Evolutionary conservation across 1,140 invertebrate genomes (phyloP).

Genomic region (Goniozus legneri): DNA sequence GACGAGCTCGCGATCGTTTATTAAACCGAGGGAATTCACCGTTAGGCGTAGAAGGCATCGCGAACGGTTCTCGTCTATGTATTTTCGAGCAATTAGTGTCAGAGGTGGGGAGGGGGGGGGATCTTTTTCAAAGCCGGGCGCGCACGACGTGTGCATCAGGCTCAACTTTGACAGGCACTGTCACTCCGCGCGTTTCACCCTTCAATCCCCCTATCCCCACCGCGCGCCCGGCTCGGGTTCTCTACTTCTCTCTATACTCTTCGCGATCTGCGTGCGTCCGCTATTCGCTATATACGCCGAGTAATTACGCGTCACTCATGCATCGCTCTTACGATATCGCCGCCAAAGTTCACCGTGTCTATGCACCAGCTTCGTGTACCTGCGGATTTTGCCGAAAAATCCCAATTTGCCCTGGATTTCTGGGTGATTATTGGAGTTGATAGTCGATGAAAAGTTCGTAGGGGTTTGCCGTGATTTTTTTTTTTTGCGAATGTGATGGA

Average conservation of each 20-base stretch:
- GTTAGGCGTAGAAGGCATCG: conserved; percentile 9
- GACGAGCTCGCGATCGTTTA: background rate
- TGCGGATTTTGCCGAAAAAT: no score
- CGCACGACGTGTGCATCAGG: background rate
- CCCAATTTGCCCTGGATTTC: no score
- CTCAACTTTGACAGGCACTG: conserved; percentile 32
- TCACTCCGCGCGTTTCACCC: conserved; percentile 29
- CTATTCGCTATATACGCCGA: conserved; percentile 35
- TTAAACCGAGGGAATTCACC: conserved; percentile 15
- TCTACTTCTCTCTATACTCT: no score
- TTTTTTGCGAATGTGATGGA: no score
- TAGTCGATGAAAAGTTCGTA: no score
- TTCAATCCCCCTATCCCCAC: conserved; percentile 33
- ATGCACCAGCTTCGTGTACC: no score
- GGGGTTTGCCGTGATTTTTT: no score
- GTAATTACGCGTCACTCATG: conserved; percentile 35
- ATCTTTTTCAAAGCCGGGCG: conserved; percentile 29
- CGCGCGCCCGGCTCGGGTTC: no score
- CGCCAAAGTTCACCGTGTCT: conserved; percentile 31
- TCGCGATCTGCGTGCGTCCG: no score
- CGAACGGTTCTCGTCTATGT: conserved; percentile 27
- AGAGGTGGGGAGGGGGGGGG: no score
- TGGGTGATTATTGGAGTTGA: no score
- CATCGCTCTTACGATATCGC: conserved; percentile 30
- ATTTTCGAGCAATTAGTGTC: conserved; percentile 34